Evolutionary conservation across 2,113 vertebrate genomes (phyloP).

Genomic region (Aegithalos caudatus): DNA sequence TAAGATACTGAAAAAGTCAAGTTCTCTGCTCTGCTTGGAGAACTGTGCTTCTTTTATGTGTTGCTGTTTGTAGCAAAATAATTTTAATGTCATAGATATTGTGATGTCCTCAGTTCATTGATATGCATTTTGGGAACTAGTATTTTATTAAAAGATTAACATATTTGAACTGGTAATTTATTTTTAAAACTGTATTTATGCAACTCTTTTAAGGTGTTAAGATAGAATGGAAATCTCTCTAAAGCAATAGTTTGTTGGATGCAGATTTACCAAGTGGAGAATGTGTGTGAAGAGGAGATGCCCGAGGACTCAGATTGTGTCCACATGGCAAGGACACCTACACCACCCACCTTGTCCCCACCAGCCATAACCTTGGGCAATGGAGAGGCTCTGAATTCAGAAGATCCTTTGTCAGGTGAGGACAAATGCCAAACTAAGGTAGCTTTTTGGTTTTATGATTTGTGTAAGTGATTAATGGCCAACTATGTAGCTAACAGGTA

Average conservation of each 20-base stretch:
- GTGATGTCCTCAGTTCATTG: not conserved
- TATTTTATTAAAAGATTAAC: not conserved
- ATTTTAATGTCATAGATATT: not conserved
- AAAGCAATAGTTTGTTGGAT: constrained; percentile 66
- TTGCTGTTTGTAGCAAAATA: not conserved
- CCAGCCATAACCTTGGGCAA: constrained; percentile 74
- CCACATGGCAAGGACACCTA: constrained; percentile 70
- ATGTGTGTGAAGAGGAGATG: constrained; percentile 77
- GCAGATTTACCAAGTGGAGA: constrained; percentile 83
- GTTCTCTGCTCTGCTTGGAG: not conserved
- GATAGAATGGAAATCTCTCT: constrained; percentile 46
- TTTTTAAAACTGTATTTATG: constrained; percentile 39
- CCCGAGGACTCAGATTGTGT: constrained; percentile 72
- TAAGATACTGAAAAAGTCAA: not conserved
- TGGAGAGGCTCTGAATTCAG: constrained; percentile 72
- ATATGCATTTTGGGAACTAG: not conserved
- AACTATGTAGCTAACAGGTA: not conserved
- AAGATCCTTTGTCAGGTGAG: constrained; percentile 81
- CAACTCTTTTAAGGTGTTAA: constrained; percentile 42
- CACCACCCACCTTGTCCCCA: constrained; percentile 74
- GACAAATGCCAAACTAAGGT: not conserved
- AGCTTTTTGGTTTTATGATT: not conserved
- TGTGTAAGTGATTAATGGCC: not conserved
- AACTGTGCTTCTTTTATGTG: not conserved
- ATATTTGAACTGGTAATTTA: not conserved